These are phyloP conservation scores for Galendromus occidentalis DNA, from an alignment of 1,140 invertebrate species.

Conservation along the genomic window DNA sequence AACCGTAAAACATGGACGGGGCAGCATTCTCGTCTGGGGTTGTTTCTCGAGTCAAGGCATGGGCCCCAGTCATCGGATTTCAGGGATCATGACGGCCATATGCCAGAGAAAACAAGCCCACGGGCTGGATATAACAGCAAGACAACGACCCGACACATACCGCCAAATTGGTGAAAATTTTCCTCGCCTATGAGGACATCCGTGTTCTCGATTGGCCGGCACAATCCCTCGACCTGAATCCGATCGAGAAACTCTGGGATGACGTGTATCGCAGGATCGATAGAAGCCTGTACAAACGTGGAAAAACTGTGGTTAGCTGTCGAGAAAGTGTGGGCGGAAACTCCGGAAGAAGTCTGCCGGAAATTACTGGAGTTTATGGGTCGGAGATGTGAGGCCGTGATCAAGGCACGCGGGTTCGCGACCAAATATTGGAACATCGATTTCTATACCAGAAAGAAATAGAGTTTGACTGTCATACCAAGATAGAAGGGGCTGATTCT, in stretches of 20 bases:
- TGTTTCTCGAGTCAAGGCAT: slow-evolving; percentile 1
- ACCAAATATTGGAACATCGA: too few species aligned
- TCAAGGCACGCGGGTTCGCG: too few species aligned
- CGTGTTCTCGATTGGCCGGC: slow-evolving; percentile 20
- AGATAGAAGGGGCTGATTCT: too few species aligned
- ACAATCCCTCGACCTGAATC: slow-evolving; percentile 26
- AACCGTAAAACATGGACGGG: slow-evolving; percentile 13
- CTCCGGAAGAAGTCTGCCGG: too few species aligned
- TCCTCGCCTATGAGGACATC: slow-evolving; percentile 7
- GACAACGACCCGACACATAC: slow-evolving; percentile 27
- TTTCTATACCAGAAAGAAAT: too few species aligned
- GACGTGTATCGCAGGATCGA: slow-evolving; percentile 18
- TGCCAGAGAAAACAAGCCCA: slow-evolving; percentile 17
- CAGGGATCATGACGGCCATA: slow-evolving; percentile 13
- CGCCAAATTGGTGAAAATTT: slow-evolving; percentile 18
- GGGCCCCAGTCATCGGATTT: slow-evolving; percentile 4
- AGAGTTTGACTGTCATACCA: too few species aligned
- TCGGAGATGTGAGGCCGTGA: too few species aligned
- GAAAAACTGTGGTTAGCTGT: too few species aligned
- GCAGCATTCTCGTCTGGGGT: slow-evolving; percentile 14
- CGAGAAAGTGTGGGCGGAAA: too few species aligned
- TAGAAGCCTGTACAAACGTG: slow-evolving; percentile 12
- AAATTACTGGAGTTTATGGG: too few species aligned
- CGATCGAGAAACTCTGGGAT: slow-evolving; percentile 25
- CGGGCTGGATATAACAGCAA: slow-evolving; percentile 21